Conservation (phyloP, 2,113 vertebrate species). For the Tachysurus vachellii region DNA sequence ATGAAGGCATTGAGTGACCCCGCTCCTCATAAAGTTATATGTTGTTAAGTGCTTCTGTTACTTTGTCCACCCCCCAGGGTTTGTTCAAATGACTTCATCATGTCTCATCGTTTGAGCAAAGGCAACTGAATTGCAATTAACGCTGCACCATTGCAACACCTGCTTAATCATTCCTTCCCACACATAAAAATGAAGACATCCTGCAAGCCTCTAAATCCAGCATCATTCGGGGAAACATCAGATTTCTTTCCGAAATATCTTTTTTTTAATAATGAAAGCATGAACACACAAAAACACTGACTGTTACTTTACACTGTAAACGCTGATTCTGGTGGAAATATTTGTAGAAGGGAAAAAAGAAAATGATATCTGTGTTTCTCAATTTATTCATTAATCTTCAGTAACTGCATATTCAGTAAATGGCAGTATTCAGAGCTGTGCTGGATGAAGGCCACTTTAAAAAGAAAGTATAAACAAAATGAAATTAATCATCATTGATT, state of each 20-base stretch:
- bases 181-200: background rate
- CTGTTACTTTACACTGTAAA: background rate
- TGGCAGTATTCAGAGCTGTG: background rate
- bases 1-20: background rate
- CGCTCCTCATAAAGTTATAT: background rate
- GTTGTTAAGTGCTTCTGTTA: background rate
- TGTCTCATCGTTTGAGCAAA: constrained; percentile 5
- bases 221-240: background rate
- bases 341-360: background rate
- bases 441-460: background rate
- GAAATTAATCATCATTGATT: background rate
- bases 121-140: background rate
- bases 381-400: background rate
- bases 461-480: background rate
- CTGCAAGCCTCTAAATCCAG: constrained; percentile 1
- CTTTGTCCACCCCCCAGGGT: constrained; percentile 4
- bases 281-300: background rate
- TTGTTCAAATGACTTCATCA: constrained; percentile 9
- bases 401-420: background rate
- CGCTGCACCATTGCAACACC: background rate
- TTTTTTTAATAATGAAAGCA: background rate
- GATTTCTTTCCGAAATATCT: background rate
- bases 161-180: constrained; percentile 12
- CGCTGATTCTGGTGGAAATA: background rate
- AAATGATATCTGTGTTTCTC: background rate